Conservation (phyloP, 1,140 invertebrate genomes). For the Rhagoletis pomonella region DNA sequence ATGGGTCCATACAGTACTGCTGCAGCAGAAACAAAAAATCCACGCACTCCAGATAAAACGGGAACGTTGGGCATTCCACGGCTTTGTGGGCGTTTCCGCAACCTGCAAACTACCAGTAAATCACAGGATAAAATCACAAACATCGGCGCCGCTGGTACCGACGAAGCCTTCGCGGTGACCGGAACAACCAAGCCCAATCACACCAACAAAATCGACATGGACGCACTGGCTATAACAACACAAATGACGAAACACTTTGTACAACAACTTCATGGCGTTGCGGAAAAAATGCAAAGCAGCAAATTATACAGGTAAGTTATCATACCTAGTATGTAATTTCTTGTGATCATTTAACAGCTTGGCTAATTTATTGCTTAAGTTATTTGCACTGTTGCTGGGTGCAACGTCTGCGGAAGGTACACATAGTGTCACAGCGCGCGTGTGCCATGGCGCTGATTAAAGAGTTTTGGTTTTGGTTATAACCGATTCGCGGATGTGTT, state of each 20-base stretch:
- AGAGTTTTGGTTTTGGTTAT: not conserved
- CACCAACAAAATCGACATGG: slow-evolving; percentile 53
- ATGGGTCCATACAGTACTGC: not conserved
- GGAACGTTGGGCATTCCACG: not conserved
- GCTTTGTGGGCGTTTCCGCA: slow-evolving; percentile 18
- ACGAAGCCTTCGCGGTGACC: not conserved
- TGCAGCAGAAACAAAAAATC: not conserved
- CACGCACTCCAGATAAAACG: not conserved
- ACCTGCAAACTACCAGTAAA: not conserved
- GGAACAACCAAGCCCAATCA: not conserved
- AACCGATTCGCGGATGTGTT: not conserved
- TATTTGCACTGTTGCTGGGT: not conserved
- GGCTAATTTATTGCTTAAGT: no score
- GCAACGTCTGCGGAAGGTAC: not conserved
- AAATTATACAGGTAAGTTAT: slow-evolving; percentile 64
- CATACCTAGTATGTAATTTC: not conserved
- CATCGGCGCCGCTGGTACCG: slow-evolving; percentile 5
- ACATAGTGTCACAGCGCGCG: not conserved
- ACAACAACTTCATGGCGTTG: slow-evolving; percentile 63
- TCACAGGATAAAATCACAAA: slow-evolving; percentile 21
- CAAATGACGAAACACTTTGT: slow-evolving; percentile 68
- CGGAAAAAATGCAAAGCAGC: slow-evolving; percentile 66
- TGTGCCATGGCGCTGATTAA: not conserved
- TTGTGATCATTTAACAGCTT: no score
- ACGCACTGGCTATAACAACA: slow-evolving; percentile 69